Evolutionary conservation across 1,140 invertebrate genomes (phyloP), one percentile per base, ranked within the genome.

Genomic region (Trichomalopsis sarcophagae): DNA sequence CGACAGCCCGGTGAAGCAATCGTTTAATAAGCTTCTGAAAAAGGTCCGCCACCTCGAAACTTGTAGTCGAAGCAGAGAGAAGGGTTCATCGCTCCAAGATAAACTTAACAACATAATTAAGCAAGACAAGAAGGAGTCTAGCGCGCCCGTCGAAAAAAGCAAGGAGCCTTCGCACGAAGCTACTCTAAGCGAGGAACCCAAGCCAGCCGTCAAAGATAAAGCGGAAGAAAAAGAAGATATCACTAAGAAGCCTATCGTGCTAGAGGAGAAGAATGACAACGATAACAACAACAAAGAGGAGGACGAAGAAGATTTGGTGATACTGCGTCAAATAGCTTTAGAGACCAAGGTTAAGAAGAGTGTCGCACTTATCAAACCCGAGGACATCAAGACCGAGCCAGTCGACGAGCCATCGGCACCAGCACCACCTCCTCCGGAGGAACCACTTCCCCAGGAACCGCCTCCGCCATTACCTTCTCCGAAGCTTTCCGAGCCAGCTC

Each of bases 101-200:
- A 93, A 93, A 40, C 75, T 93, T 36, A 87, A 87, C 30, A 91
- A 91, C 27, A 92, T 93, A 50, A 81, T 92, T 9, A 92, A 91
- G 69, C 30, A 17, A 50, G 30, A 85, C 17, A 36, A 78, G 13
- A 68, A 78, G 36, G 81, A 80, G 23, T 21, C 66, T 1, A 77
- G 13, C 10, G 5, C 69, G 36, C 11, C 77, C 55, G 55, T 14
- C 14, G 14, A 74, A 21, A 77, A 77, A 77, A 50, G 47, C 13
- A 75, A 75, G 33, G 74, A 73, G 27, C 17, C 27, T 7, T 23
- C n/a, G 2, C 2, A 1, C 2, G 44, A 23, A 30, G 11, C 33
- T n/a, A 10, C 27, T 50, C 47, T 55, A 13, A 23, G 71, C 4
- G 36, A 66, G 2, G 23, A 69, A 11, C 44, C 27, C 36, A 80